Base-by-base conservation (phyloP, 2,797 vertebrate species). In the Danionella dracula region DNA sequence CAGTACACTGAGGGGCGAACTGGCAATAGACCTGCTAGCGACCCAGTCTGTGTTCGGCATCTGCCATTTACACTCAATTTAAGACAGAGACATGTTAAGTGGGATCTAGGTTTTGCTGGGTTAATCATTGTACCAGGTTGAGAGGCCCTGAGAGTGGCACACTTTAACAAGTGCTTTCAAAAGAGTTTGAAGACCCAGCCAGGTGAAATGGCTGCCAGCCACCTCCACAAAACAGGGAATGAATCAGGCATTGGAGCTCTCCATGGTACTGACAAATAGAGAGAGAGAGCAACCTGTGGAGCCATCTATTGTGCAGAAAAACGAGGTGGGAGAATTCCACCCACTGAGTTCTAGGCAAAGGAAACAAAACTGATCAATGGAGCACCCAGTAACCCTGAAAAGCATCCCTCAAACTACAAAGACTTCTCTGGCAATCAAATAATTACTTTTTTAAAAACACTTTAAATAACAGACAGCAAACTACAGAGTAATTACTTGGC, bases 111-210 rank as follows among this genome's bases (percentile, higher is more conserved):
- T 69, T 77, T 27, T 59, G 73, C 55, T 19, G 81, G 85, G 86
- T 87, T 89, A 88, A 90, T 88, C 82, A 79, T 75, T 60, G 55
- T 79, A 83, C 77, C 80, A 70, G 81, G 76, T 81, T 80, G 84
- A 83, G 81, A 84, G 84, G 81, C 54, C 70, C 76, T 45, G 74
- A 71, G 78, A 85, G 86, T 87, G 83, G 80, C 72, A 75, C 77
- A 78, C 79, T 84, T 76, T 66, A 61, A 72, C 31, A 27, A 76
- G 71, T 74, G 76, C 80, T 83, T 81, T 82, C 71, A 75, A 60
- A 27, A 73, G 69, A 75, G 57, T 49, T 73, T 72, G 72, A 74
- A 77, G 42, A 35, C 40, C 48, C 51, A 27, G 61, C 67, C 70
- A 41, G 20, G 77, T 61, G 80, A 84, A 82, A 81, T 78, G 78